phyloP scores from a whole-genome alignment of 2,797 vertebrate genomes.

The Mastacembelus armatus region DNA sequence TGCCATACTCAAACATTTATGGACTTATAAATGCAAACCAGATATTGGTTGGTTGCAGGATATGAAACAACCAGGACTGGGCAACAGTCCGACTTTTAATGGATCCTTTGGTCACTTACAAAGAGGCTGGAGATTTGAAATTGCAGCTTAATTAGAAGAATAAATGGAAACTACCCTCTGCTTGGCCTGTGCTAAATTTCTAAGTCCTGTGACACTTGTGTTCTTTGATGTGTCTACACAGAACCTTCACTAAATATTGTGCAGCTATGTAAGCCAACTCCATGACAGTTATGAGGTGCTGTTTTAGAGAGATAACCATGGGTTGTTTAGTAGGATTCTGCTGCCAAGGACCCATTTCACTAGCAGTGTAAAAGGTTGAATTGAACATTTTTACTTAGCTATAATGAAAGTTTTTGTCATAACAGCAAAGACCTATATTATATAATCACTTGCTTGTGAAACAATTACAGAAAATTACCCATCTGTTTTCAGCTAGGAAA shows the following conservation, averaged over 20 bases:
- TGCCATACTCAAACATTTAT: background rate
- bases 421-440: background rate
- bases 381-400: background rate
- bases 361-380: background rate
- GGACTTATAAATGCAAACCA: constrained; percentile 19
- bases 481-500: constrained; percentile 13
- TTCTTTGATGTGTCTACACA: no score
- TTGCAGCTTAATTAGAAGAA: constrained; percentile 10
- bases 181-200: no score
- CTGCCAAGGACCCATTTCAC: background rate
- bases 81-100: constrained; percentile 24
- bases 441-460: background rate
- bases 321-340: background rate
- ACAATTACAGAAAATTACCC: background rate
- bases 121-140: constrained; percentile 27
- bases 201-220: no score
- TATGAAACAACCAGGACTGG: constrained; percentile 4
- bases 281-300: constrained; percentile 16
- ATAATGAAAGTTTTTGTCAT: background rate
- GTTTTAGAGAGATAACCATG: background rate
- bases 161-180: constrained; percentile 11
- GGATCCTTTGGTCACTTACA: constrained; percentile 17
- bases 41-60: constrained; percentile 6
- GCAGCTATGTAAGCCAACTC: background rate
- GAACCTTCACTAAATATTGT: background rate